phyloP scores from a whole-genome alignment of 1,140 invertebrate genomes.

The Hycleus cichorii region DNA sequence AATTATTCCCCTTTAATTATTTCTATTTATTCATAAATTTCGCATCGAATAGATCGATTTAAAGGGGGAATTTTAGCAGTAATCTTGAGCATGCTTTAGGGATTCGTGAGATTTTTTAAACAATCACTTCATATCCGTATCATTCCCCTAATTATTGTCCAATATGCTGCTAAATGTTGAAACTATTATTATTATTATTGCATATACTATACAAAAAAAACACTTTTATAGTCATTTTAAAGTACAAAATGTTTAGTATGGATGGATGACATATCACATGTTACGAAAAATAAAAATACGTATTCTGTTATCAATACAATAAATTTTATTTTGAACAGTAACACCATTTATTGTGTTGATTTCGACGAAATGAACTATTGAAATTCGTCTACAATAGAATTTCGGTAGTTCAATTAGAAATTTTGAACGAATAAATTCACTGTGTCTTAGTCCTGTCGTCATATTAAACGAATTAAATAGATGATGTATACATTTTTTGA shows the following conservation, averaged over 20 bases:
- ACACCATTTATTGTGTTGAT: no score
- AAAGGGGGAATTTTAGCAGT: no score
- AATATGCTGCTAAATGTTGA: neutral
- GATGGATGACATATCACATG: conserved; percentile 38
- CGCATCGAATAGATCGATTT: no score
- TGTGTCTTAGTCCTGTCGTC: conserved; percentile 41
- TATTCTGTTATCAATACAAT: conserved; percentile 8
- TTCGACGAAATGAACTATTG: no score
- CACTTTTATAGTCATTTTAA: conserved; percentile 36
- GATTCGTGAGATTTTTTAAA: neutral
- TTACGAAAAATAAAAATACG: conserved; percentile 5
- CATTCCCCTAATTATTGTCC: neutral
- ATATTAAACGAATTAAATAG: conserved; percentile 40
- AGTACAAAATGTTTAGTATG: conserved; percentile 40
- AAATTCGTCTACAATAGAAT: no score
- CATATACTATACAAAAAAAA: conserved; percentile 6
- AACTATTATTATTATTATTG: neutral
- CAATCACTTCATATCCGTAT: neutral
- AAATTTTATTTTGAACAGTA: neutral
- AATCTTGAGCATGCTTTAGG: neutral
- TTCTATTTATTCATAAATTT: no score
- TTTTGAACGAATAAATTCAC: conserved; percentile 40
- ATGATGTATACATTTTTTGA: conserved; percentile 40
- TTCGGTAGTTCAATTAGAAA: neutral
- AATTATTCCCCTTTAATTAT: neutral